Conservation (phyloP, 2,113 vertebrate genomes). For the Anser cygnoides region DNA sequence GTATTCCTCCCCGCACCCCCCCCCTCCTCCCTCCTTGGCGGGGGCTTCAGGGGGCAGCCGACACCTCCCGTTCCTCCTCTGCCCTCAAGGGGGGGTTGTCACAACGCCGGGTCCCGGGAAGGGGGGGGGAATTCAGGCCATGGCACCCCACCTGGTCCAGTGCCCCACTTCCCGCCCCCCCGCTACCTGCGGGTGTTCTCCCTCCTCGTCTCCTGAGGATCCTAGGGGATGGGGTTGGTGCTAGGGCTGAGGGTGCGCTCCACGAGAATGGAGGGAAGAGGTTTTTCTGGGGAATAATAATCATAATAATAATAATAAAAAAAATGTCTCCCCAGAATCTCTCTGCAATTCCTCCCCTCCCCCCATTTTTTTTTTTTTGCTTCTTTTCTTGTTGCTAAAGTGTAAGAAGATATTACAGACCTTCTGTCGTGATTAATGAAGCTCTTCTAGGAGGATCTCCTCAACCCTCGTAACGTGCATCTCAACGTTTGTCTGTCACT, state of each 20-base stretch:
- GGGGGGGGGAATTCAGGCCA: constrained; percentile 52
- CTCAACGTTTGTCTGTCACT: constrained; percentile 51
- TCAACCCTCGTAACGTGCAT: constrained; percentile 29
- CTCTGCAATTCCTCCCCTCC: constrained; percentile 30
- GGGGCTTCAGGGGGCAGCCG: constrained; percentile 54
- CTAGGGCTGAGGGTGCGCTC: neutral
- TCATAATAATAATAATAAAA: neutral
- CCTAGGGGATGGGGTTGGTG: neutral
- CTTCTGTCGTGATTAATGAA: constrained; percentile 40
- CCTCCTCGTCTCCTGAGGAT: neutral
- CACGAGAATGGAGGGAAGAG: constrained; percentile 17
- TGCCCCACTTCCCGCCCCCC: neutral
- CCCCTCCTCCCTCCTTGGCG: neutral
- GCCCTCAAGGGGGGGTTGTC: constrained; percentile 67
- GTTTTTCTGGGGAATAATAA: constrained; percentile 10
- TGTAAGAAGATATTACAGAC: constrained; percentile 40
- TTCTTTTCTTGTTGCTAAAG: constrained; percentile 47
- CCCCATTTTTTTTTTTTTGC: neutral
- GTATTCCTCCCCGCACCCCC: neutral
- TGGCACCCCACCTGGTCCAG: constrained; percentile 45
- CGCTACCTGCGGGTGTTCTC: neutral
- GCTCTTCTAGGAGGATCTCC: constrained; percentile 47
- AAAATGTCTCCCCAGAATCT: constrained; percentile 40
- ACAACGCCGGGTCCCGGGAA: constrained; percentile 36
- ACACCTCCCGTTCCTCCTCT: constrained; percentile 43